Evolutionary conservation across 1,140 invertebrate species (phyloP).

Genomic region (Alviniconcha marisindica): DNA sequence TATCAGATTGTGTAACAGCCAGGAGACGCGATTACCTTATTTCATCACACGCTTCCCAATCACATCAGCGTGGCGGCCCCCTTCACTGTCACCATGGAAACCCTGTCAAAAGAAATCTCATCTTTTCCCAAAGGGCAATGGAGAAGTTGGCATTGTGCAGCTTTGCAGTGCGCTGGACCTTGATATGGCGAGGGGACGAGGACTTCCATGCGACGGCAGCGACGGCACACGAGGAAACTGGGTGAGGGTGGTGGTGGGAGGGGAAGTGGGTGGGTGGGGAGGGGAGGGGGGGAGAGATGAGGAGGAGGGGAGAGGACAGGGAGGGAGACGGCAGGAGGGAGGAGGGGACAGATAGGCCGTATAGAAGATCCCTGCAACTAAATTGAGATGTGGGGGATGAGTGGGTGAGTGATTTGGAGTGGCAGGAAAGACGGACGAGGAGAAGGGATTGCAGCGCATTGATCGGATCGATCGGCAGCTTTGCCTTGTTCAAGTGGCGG

Average conservation of each 20-base stretch:
- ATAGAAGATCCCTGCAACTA: background rate
- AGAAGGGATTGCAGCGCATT: background rate
- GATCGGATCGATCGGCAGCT: background rate
- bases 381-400: background rate
- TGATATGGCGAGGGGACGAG: background rate
- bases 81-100: constrained; percentile 7
- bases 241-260: background rate
- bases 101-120: background rate
- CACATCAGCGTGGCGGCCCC: constrained; percentile 1
- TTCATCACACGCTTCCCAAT: constrained; percentile 24
- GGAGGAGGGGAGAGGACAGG: background rate
- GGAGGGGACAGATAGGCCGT: background rate
- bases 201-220: background rate
- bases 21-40: constrained; percentile 21
- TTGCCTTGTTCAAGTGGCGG: background rate
- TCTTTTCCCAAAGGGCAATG: constrained; percentile 15
- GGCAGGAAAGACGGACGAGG: background rate
- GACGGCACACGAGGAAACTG: background rate
- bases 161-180: constrained; percentile 13
- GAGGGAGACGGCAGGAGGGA: background rate
- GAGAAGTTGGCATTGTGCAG: background rate
- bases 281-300: background rate
- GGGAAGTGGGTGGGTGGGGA: background rate
- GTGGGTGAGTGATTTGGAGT: constrained; percentile 1
- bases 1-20: constrained; percentile 2